Base-by-base conservation (phyloP, 2,797 vertebrate genomes). In the Miichthys miiuy region DNA sequence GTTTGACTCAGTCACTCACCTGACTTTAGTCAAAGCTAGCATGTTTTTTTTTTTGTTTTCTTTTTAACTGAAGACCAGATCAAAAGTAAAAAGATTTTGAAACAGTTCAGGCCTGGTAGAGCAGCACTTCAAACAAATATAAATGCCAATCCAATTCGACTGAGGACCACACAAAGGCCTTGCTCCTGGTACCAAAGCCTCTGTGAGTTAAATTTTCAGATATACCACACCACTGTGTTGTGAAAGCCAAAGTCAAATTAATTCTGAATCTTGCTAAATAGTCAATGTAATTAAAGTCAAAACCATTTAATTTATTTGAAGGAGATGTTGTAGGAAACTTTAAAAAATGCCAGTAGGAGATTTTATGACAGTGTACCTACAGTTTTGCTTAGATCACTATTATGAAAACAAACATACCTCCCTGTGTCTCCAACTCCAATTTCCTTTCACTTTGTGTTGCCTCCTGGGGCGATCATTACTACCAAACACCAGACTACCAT, bases 371-470 rank as follows among this genome's bases (percentile, higher is more conserved):
- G 21, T 65, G 58, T 44, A 66, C 52, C 75, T 82, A 52, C 34
- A 61, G 65, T 38, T 68, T 64, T 50, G 18, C 55, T 73, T 55
- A 72, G 56, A 73, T 77, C 21, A 42, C 16, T 82, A 17, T 71
- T 75, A 76, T 80, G 41, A 84, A 89, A 84, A 82, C 72, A 87
- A 87, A 77, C 80, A 62, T 68, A 30, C 16, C 65, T 81, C 25
- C 4, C 46, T 66, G 20, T 86, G 75, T 63, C 21, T 56, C 70
- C 60, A 86, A 83, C 54, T 71, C 60, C 27, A 84, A 80, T 90
- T 87, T 89, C 86, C 82, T 82, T 72, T 75, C 8, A 54, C 27
- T 66, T 56, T 64, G 42, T 57, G 50, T 44, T 71, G n/a, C 48
- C 61, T 67, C 77, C 68, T 25, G 41, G 23, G 71, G 67, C 5